Evolutionary conservation across 1,140 invertebrate species (phyloP).

Genomic region (Patella vulgata): DNA sequence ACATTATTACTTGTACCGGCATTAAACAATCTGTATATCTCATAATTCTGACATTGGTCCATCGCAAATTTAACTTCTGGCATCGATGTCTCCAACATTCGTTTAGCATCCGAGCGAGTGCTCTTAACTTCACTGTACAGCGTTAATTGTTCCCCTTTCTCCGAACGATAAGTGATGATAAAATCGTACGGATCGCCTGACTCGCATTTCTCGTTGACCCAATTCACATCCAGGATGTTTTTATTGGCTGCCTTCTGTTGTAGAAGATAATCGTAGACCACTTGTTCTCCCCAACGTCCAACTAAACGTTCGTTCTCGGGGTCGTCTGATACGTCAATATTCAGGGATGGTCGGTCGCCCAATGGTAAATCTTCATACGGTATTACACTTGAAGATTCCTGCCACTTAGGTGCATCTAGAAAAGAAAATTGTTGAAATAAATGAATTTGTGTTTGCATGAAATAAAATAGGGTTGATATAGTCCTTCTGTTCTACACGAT

Average conservation of each 20-base stretch:
- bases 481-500: too few species aligned
- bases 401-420: conserved; percentile 51
- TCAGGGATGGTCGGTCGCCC: conserved; percentile 26
- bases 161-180: conserved; percentile 41
- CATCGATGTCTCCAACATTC: conserved; percentile 56
- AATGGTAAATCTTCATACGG: conserved; percentile 45
- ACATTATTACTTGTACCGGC: conserved; percentile 43
- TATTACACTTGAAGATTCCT: conserved; percentile 38
- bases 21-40: conserved; percentile 59
- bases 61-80: conserved; percentile 56
- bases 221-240: conserved; percentile 38
- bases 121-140: conserved; percentile 50
- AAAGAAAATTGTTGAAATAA: too few species aligned
- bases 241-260: conserved; percentile 34
- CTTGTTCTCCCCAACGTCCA: conserved; percentile 54
- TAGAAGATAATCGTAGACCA: conserved; percentile 52
- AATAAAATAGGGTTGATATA: too few species aligned
- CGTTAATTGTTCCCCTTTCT: conserved; percentile 14
- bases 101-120: conserved; percentile 48
- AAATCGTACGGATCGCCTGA: conserved; percentile 55
- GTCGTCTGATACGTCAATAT: conserved; percentile 14
- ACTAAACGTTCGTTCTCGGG: conserved; percentile 18
- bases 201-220: conserved; percentile 48
- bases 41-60: conserved; percentile 48
- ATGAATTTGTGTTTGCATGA: too few species aligned